Evolutionary conservation across 1,140 invertebrate genomes (phyloP), one percentile per base, ranked within the genome.

Genomic region (Neodiprion pinetum): DNA sequence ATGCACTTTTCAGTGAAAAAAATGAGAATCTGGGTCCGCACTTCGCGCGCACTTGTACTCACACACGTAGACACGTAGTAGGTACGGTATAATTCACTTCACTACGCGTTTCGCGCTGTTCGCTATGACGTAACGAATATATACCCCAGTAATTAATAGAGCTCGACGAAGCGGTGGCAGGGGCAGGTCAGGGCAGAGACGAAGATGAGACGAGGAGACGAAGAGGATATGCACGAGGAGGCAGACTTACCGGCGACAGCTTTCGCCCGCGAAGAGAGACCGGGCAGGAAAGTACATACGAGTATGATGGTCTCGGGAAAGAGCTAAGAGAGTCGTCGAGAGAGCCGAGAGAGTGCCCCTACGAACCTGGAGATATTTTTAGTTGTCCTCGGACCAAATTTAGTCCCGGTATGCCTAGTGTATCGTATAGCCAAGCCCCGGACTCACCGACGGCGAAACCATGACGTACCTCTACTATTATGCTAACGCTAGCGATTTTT

Each of bases 381-480:
- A 50, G 70, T 48, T 48, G 48, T 47, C 70, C 70, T 71, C 84
- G 72, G 80, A 86, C 86, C 85, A 87, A 87, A 87, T 87, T 87
- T 87, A 87, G 86, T 86, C 80, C 82, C 83, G 77, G 74, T 77
- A 77, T 79, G 47, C 67, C 28, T 66, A 80, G 80, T 78, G 84
- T 87, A 87, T 87, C 85, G 82, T 83, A 84, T 87, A 71, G 85
- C 86, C 74, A 77, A 71, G 77, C 77, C 76, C 74, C 76, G 78
- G 79, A 40, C 28, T 40, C 28, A 3, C 28, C 28, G 28, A 40
- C 28, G 28, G 28, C 5, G 28, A 40, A 40, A 40, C 28, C 28
- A 40, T 40, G 28, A 40, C 28, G 28, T 40, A 5, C 28, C 5
- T 40, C 28, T 40, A 40, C 28, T 40, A 40, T 40, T 40, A 40